Percentiles rank a stretch among this genome's conserved stretches.
Conservation (phyloP, 2,113 vertebrate genomes). For the Oryzias curvinotus region DNA sequence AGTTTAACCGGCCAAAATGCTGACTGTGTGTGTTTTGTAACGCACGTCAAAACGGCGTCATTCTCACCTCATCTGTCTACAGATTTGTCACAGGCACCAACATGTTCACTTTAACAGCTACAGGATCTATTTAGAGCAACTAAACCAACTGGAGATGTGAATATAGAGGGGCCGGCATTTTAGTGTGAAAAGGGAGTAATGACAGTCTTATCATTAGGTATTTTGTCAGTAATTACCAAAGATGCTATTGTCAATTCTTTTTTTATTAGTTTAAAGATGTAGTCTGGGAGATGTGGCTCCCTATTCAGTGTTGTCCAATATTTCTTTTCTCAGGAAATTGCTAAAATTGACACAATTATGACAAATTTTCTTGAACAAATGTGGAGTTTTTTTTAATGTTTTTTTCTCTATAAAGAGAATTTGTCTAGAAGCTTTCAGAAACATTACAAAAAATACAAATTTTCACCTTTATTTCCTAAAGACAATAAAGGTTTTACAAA, state of each 20-base stretch:
- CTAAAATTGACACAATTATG: no score
- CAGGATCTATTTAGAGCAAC: background rate
- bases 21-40: background rate
- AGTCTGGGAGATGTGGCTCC: no score
- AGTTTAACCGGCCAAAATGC: background rate
- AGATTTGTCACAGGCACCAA: conserved; percentile 7
- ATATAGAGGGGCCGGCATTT: background rate
- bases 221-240: background rate
- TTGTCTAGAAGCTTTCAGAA: no score
- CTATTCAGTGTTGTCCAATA: no score
- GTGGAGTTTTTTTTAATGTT: no score
- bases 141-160: background rate
- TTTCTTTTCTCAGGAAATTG: no score
- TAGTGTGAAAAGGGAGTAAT: background rate
- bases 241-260: background rate
- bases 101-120: background rate
- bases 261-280: background rate
- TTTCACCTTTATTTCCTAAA: no score
- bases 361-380: no score
- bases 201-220: background rate
- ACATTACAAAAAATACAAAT: no score
- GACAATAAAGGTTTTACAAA: no score
- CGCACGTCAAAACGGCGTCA: conserved; percentile 7
- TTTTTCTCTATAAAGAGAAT: no score
- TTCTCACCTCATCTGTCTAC: background rate